Evolutionary conservation across 1,140 invertebrate genomes (phyloP), one percentile per base, ranked within the genome.

Genomic region (Drosophila pachea): DNA sequence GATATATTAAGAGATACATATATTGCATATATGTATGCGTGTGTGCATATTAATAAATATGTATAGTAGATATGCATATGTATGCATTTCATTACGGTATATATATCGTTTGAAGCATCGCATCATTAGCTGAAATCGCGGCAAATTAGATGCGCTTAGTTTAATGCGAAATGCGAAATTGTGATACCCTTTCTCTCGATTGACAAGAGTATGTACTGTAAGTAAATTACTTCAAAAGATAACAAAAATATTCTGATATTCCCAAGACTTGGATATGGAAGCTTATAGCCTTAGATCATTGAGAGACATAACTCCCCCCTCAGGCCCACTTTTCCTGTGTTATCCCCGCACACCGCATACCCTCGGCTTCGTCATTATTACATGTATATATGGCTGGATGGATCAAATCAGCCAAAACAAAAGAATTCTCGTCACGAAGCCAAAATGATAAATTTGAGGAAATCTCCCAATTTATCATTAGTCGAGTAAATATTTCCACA

Each of bases 371-470:
- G 36, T 47, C 58, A 52, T 60, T 52, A 52, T 59, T 52, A 43
- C 48, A 11, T 35, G 47, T 59, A 48, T 59, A 52, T 66, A 33
- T 14, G 43, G 29, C 22, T 1, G 3, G 22, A 22, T 22, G 22
- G 22, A 22, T 68, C 56, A 63, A 68, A 64, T 63, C 36, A 61
- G 61, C 16, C 22, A 43, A 43, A 62, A 5, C 12, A 48, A 58
- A 59, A 52, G 16, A 54, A 68, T 56, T 50, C 33, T 52, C 35
- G 2, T 67, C 68, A 68, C 43, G 61, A 82, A 82, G 82, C 60
- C 67, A 60, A 81, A 77, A 74, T 79, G 76, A 83, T 43, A 84
- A 76, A 84, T 84, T 79, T 63, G 66, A 79, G n/a, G 63, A 58
- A 62, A 71, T 71, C 67, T 68, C 60, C 68, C 71, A 73, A 83